phyloP scores from a whole-genome alignment of 2,113 vertebrate genomes.

The Axis porcinus region DNA sequence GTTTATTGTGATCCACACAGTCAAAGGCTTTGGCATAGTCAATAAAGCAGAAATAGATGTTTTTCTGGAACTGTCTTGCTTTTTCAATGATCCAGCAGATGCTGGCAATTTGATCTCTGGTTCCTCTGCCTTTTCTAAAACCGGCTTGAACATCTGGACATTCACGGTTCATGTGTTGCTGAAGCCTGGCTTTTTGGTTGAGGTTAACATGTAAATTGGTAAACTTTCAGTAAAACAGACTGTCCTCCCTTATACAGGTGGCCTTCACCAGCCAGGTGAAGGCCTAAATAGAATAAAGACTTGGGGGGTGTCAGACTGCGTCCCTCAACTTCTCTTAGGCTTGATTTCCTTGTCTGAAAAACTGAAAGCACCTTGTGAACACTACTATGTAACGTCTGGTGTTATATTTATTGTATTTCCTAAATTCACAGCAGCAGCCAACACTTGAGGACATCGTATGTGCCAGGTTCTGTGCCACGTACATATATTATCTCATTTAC shows the following conservation, averaged over 20 bases:
- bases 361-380: neutral
- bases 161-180: neutral
- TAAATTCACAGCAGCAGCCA: neutral
- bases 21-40: neutral
- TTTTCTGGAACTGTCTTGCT: neutral
- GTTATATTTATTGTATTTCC: neutral
- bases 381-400: neutral
- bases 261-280: neutral
- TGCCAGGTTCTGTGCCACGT: neutral
- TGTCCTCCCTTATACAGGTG: neutral
- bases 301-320: neutral
- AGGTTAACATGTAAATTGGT: neutral
- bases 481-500: neutral
- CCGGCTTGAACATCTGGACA: neutral
- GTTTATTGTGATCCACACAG: neutral
- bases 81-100: neutral
- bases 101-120: neutral
- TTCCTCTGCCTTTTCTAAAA: neutral
- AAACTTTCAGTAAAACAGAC: neutral
- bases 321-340: neutral
- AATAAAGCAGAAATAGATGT: neutral
- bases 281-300: neutral
- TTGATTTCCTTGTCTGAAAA: neutral
- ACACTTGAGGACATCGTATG: neutral
- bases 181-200: neutral